Evolutionary conservation across 2,888 invertebrate genomes (phyloP).

Genomic region (Baronia brevicornis): DNA sequence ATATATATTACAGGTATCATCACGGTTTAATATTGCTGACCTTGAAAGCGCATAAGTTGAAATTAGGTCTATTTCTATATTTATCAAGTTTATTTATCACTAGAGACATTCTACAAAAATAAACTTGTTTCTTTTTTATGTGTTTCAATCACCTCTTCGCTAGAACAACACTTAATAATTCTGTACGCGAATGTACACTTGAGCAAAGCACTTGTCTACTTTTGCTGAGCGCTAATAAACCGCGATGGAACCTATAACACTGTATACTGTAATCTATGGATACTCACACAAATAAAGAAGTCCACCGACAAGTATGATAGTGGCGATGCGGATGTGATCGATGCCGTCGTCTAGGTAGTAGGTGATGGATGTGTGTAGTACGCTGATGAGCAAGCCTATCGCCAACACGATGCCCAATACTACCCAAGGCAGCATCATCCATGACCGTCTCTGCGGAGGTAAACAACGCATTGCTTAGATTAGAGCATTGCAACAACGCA

Average conservation of each 20-base stretch:
- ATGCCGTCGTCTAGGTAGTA: conserved; percentile 79
- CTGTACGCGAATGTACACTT: too few relatives aligned
- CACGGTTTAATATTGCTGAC: too few relatives aligned
- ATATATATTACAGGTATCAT: too few relatives aligned
- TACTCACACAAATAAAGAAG: conserved; percentile 61
- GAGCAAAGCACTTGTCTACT: too few relatives aligned
- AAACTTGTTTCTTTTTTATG: too few relatives aligned
- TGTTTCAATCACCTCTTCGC: too few relatives aligned
- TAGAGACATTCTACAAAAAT: neutral
- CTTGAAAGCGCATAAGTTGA: too few relatives aligned
- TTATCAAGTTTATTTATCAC: neutral
- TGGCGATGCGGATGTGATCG: conserved; percentile 46
- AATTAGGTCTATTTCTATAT: too few relatives aligned
- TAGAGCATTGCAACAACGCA: conserved; percentile 4
- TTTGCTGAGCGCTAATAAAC: too few relatives aligned
- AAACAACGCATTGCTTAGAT: neutral
- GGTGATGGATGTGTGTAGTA: conserved; percentile 85
- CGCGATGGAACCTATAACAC: too few relatives aligned
- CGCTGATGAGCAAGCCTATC: conserved; percentile 84
- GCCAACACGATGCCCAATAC: conserved; percentile 87
- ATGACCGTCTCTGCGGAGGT: conserved; percentile 83
- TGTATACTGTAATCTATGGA: too few relatives aligned
- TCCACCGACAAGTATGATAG: conserved; percentile 57
- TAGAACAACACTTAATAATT: too few relatives aligned
- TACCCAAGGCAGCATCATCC: conserved; percentile 90